These are phyloP conservation scores for Catharus bicknelli DNA, from an alignment of 2,113 vertebrate species.

Conservation along the genomic window DNA sequence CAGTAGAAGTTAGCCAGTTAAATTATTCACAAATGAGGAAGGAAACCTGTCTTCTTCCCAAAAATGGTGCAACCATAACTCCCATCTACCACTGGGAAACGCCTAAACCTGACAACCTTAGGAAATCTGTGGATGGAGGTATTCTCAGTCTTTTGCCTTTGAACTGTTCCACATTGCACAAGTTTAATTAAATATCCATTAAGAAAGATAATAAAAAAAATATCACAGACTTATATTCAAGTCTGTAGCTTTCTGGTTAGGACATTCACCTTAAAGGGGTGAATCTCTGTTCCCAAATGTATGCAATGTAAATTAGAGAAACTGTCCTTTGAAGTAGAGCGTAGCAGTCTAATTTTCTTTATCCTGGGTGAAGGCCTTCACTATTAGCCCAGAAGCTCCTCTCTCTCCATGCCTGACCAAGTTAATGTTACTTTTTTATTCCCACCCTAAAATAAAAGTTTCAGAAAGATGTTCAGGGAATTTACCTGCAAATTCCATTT, in stretches of 20 bases:
- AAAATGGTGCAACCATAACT: not conserved
- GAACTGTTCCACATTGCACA: not conserved
- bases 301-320: not conserved
- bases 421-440: not conserved
- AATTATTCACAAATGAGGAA: not conserved
- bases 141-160: not conserved
- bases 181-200: not conserved
- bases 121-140: not conserved
- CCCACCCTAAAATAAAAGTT: not conserved
- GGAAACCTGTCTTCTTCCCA: not conserved
- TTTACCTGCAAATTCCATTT: not conserved
- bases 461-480: not conserved
- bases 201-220: not conserved
- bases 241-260: not conserved
- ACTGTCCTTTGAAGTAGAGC: not conserved
- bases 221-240: not conserved
- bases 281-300: not conserved
- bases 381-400: not conserved
- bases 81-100: not conserved
- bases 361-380: not conserved
- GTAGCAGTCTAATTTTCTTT: not conserved
- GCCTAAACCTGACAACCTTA: not conserved
- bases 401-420: not conserved
- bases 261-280: not conserved
- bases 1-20: not conserved